Evolutionary conservation across 1,140 invertebrate genomes (phyloP).

Genomic region (Leucophenga varia): DNA sequence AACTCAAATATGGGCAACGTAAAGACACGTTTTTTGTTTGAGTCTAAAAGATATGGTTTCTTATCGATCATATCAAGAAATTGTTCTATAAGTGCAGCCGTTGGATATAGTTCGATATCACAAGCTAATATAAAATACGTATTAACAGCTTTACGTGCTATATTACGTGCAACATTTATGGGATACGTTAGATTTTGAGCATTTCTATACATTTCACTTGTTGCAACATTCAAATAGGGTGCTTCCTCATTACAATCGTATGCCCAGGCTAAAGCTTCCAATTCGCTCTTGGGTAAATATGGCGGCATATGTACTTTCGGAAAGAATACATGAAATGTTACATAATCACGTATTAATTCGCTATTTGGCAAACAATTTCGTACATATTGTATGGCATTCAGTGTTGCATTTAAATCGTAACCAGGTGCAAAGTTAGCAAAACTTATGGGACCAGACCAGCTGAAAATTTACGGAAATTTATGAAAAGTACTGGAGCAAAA

Average conservation of each 20-base stretch:
- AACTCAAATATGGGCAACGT: constrained; percentile 46
- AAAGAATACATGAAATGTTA: constrained; percentile 86
- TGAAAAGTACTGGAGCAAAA: too few species aligned
- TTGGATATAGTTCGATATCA: constrained; percentile 85
- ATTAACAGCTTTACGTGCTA: constrained; percentile 74
- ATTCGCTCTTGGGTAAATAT: constrained; percentile 64
- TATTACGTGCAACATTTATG: constrained; percentile 81
- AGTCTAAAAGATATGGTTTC: too few species aligned
- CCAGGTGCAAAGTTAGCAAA: constrained; percentile 77
- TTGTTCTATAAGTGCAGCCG: too few species aligned
- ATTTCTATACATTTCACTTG: constrained; percentile 70
- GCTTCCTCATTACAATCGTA: constrained; percentile 69
- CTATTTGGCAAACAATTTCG: constrained; percentile 65
- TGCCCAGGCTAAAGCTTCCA: constrained; percentile 60
- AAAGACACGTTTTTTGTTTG: constrained; percentile 40
- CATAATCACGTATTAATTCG: constrained; percentile 68
- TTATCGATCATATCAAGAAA: too few species aligned
- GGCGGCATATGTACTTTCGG: constrained; percentile 76
- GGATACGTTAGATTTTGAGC: constrained; percentile 72
- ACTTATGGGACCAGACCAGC: constrained; percentile 70
- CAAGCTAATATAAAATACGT: constrained; percentile 80
- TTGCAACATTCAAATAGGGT: constrained; percentile 56
- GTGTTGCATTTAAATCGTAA: constrained; percentile 64
- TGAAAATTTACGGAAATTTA: too few species aligned
- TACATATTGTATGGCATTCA: constrained; percentile 69